A percentile compares a stretch with the other conserved stretches of the same genome.
phyloP scores from a whole-genome alignment of 2,797 vertebrate genomes.

The Margarornis squamiger region DNA sequence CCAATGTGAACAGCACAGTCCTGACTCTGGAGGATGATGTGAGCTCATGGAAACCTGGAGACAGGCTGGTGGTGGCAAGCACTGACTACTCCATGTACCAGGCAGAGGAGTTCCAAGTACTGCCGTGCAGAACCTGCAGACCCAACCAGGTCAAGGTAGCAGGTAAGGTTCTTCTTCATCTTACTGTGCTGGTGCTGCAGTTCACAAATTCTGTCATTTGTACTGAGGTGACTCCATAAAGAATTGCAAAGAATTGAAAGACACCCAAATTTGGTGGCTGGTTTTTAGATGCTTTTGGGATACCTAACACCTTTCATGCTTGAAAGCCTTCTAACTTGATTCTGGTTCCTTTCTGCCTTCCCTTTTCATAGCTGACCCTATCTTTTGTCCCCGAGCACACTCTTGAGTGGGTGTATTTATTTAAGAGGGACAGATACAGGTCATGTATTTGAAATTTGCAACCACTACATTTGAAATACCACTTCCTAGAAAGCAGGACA shows the following conservation, averaged over 20 bases:
- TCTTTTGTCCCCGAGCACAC: background rate
- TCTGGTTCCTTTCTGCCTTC: background rate
- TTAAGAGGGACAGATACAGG: background rate
- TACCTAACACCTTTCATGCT: fast-evolving
- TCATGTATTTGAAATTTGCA: background rate
- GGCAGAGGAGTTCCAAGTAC: slow-evolving; percentile 81
- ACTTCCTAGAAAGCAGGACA: slow-evolving; percentile 13
- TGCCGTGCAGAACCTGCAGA: slow-evolving; percentile 80
- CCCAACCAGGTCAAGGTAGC: slow-evolving; percentile 87
- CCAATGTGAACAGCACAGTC: slow-evolving; percentile 86
- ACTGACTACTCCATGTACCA: slow-evolving; percentile 86
- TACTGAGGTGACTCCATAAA: background rate
- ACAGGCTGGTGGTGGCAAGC: slow-evolving; percentile 80
- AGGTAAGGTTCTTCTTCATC: slow-evolving; percentile 77
- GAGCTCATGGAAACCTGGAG: slow-evolving; percentile 74
- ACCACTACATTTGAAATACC: background rate
- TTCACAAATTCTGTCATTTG: background rate
- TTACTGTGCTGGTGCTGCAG: background rate
- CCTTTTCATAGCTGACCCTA: background rate
- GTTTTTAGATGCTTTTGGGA: background rate
- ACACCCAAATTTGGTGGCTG: background rate
- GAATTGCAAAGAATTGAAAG: background rate
- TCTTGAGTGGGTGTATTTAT: background rate
- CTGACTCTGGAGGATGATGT: slow-evolving; percentile 83
- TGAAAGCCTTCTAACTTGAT: background rate